These are phyloP conservation scores for Drosophila athabasca DNA, from an alignment of 1,140 invertebrate genomes.

Conservation along the genomic window DNA sequence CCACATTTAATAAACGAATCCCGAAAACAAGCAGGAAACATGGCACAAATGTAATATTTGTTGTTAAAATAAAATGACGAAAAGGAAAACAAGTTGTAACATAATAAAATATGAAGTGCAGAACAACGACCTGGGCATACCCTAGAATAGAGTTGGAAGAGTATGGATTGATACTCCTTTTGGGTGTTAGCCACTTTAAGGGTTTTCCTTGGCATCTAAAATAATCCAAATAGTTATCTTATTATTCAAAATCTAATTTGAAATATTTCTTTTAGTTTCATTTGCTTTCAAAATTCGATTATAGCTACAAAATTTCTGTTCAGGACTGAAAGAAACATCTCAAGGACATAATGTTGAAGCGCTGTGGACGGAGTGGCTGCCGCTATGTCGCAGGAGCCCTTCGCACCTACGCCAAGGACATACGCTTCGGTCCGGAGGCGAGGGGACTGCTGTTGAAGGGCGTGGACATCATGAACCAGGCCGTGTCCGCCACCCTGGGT, in stretches of 20 bases:
- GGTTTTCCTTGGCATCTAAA: no score
- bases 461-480: slow-evolving; percentile 96
- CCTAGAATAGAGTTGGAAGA: slow-evolving; percentile 4
- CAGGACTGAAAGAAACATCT: background rate
- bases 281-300: no score
- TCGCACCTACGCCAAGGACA: slow-evolving; percentile 90
- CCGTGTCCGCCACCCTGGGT: slow-evolving; percentile 97
- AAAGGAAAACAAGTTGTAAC: slow-evolving; percentile 59
- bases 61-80: slow-evolving; percentile 77
- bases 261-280: no score
- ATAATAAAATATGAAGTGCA: slow-evolving; percentile 38
- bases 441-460: slow-evolving; percentile 95
- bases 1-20: slow-evolving; percentile 73
- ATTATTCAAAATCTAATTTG: no score
- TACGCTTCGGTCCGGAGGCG: slow-evolving; percentile 96
- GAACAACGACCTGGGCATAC: slow-evolving; percentile 15
- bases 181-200: no score
- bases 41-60: slow-evolving; percentile 75
- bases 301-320: no score
- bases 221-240: no score
- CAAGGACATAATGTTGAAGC: slow-evolving; percentile 6
- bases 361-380: background rate
- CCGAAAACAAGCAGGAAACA: slow-evolving; percentile 68
- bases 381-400: background rate
- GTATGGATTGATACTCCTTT: no score